phyloP scores from a whole-genome alignment of 2,888 invertebrate species.

The Phengaris alcon region DNA sequence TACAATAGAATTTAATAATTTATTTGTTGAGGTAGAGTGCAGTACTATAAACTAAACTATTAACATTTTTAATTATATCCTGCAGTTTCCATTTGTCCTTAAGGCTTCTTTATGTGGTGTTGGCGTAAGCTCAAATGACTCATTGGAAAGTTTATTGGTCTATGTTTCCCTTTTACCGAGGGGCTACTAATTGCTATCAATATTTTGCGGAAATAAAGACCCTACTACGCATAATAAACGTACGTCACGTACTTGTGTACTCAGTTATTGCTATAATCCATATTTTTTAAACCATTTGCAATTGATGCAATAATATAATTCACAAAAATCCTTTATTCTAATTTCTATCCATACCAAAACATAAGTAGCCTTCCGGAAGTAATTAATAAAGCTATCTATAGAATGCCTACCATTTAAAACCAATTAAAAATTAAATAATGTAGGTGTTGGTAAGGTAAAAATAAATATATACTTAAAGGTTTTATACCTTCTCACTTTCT shows the following conservation, averaged over 20 bases:
- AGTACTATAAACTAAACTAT: too few species aligned
- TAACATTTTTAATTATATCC: not conserved
- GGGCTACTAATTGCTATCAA: not conserved
- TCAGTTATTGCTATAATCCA: not conserved
- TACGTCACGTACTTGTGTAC: not conserved
- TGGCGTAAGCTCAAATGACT: slow-evolving; percentile 33
- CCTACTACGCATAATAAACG: not conserved
- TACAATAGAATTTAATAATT: not conserved
- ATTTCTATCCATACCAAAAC: too few species aligned
- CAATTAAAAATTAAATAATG: too few species aligned
- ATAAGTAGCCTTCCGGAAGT: too few species aligned
- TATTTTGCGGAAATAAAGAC: not conserved
- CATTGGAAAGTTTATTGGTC: slow-evolving; percentile 36
- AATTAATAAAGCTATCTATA: too few species aligned
- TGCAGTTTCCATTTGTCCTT: not conserved
- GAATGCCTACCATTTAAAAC: too few species aligned
- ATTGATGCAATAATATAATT: too few species aligned
- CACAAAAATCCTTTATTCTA: too few species aligned
- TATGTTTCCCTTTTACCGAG: slow-evolving; percentile 9
- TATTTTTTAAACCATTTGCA: not conserved
- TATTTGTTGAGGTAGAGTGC: too few species aligned
- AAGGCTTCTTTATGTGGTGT: not conserved
- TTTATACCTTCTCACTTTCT: not conserved
- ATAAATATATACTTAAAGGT: not conserved
- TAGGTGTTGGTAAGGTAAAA: too few species aligned